Conservation (phyloP, 2,888 invertebrate genomes). For the Microctonus brassicae region DNA sequence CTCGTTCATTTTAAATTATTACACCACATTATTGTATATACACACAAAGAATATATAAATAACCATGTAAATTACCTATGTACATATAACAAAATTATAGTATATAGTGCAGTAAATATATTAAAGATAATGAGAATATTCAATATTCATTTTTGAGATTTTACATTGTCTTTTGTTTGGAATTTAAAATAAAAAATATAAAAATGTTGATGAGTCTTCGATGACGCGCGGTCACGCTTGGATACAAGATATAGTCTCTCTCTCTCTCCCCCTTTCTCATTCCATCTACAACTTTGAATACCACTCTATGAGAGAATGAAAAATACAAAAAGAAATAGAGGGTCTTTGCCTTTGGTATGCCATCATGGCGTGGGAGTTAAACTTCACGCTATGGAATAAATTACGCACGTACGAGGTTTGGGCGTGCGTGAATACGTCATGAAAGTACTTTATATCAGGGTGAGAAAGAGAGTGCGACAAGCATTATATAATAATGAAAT, state of each 20-base stretch:
- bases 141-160: not conserved
- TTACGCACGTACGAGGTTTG: constrained; percentile 55
- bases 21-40: not conserved
- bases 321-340: not conserved
- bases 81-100: too few relatives aligned
- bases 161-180: constrained; percentile 4
- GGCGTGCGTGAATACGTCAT: constrained; percentile 44
- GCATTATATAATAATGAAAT: not conserved
- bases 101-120: too few relatives aligned
- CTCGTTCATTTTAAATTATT: not conserved
- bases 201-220: constrained; percentile 27
- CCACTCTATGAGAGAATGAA: not conserved
- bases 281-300: not conserved
- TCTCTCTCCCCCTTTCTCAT: too few relatives aligned
- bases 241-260: constrained; percentile 20
- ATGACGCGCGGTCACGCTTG: constrained; percentile 32
- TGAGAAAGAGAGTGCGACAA: not conserved
- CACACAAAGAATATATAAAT: not conserved
- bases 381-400: constrained; percentile 62
- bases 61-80: too few relatives aligned
- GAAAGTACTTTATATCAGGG: constrained; percentile 22
- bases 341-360: constrained; percentile 48
- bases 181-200: too few relatives aligned
- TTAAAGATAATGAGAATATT: not conserved
- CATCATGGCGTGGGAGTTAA: constrained; percentile 63